Conservation (phyloP, 2,888 invertebrate genomes). For the Drosophila neotestacea region DNA sequence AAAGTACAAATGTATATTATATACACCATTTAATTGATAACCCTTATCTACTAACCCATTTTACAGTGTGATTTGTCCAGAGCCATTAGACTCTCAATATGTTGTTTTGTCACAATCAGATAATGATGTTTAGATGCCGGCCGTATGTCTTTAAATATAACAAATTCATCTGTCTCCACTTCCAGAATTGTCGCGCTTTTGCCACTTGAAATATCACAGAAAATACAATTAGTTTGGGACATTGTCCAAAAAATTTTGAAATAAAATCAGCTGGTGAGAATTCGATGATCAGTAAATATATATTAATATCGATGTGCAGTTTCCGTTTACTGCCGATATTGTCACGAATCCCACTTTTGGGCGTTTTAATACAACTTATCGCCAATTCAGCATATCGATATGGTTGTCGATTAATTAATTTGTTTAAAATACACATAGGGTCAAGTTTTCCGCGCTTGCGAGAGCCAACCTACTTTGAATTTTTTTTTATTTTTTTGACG, state of each 20-base stretch:
- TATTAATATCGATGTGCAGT: not conserved
- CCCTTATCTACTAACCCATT: conserved; percentile 87
- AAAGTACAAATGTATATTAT: not conserved
- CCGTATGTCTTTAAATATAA: conserved; percentile 93
- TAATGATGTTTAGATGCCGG: conserved; percentile 93
- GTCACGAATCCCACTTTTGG: not conserved
- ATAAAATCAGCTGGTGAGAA: not conserved
- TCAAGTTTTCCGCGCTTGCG: too few relatives aligned
- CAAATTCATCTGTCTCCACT: conserved; percentile 90
- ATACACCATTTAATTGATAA: not conserved
- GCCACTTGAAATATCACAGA: conserved; percentile 90
- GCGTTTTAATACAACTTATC: too few relatives aligned
- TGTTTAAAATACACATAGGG: too few relatives aligned
- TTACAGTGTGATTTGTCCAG: conserved; percentile 88
- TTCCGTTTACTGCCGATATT: not conserved
- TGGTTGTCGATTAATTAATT: too few relatives aligned
- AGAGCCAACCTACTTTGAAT: too few relatives aligned
- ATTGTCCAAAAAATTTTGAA: conserved; percentile 11
- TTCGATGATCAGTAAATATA: not conserved
- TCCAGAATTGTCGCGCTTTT: conserved; percentile 88
- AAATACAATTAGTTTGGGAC: conserved; percentile 87
- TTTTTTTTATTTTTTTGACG: too few relatives aligned
- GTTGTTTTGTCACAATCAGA: conserved; percentile 91
- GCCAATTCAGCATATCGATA: not conserved
- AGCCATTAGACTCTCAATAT: conserved; percentile 90